Conservation (phyloP, 2,113 vertebrate species). For the Stegostoma tigrinum region DNA sequence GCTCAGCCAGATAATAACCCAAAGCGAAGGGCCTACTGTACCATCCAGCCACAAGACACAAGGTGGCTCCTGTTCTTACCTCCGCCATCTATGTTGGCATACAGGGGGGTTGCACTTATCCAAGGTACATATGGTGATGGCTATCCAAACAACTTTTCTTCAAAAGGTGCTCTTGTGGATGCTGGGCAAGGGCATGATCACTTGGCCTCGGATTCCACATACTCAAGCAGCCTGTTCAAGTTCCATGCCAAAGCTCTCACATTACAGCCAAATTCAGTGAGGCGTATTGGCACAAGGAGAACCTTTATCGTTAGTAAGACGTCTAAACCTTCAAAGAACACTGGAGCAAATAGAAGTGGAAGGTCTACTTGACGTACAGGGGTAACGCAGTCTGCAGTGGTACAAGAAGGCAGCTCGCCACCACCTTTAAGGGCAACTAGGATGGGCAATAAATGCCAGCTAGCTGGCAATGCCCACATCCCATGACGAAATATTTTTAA, state of each 20-base stretch:
- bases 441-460: too few relatives aligned
- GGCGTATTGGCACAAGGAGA: background rate
- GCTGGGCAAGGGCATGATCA: background rate
- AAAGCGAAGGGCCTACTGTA: background rate
- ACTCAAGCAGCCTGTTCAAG: background rate
- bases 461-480: too few relatives aligned
- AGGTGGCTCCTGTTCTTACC: background rate
- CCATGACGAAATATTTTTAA: too few relatives aligned
- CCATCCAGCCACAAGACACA: background rate
- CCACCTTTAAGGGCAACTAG: too few relatives aligned
- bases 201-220: background rate
- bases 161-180: background rate
- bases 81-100: background rate
- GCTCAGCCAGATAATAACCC: background rate
- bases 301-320: background rate
- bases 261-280: background rate
- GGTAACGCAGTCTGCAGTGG: background rate
- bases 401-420: too few relatives aligned
- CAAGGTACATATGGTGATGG: background rate
- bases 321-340: background rate
- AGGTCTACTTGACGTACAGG: background rate
- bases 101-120: background rate
- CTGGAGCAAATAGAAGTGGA: background rate
- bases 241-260: background rate
- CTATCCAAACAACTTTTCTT: background rate